Base-by-base conservation (phyloP, 1,140 invertebrate genomes). In the Chelonus insularis region DNA sequence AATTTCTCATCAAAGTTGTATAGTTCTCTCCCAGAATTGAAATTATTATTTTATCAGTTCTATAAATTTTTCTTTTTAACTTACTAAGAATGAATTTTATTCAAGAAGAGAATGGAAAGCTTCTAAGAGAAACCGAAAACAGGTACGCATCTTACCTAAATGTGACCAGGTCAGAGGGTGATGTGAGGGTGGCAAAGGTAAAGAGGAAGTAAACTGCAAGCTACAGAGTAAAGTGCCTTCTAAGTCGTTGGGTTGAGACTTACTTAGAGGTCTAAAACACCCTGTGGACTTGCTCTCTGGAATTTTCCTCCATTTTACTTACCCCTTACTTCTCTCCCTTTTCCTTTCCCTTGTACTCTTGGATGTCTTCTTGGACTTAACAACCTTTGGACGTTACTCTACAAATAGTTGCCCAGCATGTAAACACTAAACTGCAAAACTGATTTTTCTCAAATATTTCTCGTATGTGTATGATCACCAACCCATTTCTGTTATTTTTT, bases 151-250 rank as follows among this genome's bases (percentile, higher is more conserved):
- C 50, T 25, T 57, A 8, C 37, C 20, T 32, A 32, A 29, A 11
- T 23, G 52, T 16, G 29, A 45, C 41, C 41, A 20, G 41, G 52
- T 39, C 52, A 36, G 52, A 23, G 32, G 14, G 7, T 55, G 52
- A 32, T 14, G n/a, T 6, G 52, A 23, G 52, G 57, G 37, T 39
- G 41, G 36, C 56, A 57, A 65, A 45, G 14, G 20, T 48, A 66
- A 60, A 63, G 60, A 50, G 63, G 57, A 62, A 66, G 68, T 70
- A 68, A 74, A 74, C 57, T 59, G 47, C 45, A 14, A 41, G 29
- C 69, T 64, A 62, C 58, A 63, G 65, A 69, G 72, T 71, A 74
- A 77, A 77, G 73, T 72, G 73, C 70, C 70, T 69, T 62, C 68
- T 67, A 68, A 76, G 72, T 68, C 66, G 67, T 65, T 54, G 60